Base-by-base conservation (phyloP, 1,140 invertebrate genomes). In the Hyphantria cunea region DNA sequence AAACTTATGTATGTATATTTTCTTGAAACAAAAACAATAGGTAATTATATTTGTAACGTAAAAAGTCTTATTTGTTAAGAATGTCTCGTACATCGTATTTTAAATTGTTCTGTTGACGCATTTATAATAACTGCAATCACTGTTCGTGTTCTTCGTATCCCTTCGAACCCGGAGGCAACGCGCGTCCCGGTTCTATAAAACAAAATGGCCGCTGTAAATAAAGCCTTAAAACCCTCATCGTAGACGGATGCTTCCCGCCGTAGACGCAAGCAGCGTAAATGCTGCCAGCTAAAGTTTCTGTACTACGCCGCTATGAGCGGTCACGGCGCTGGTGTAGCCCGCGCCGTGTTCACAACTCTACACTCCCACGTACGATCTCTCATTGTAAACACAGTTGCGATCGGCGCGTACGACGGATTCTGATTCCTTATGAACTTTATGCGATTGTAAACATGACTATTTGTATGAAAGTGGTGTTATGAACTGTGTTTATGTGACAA, bases 301-400 rank as follows among this genome's bases (percentile, higher is more conserved):
- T 64, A 66, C 54, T 76, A 67, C 66, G 65, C 74, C 80, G 68
- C 72, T 25, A 11, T 33, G 53, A 42, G 47, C 31, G 44, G 7
- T 31, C 15, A 53, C 49, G 72, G 82, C 83, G 83, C 76, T 76
- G 44, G 51, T 47, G 67, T 74, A 70, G 66, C 47, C 47, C 13
- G 50, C 62, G 60, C 61, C 74, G 78, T 69, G 64, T 68, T 63
- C 78, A 73, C 77, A 56, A 68, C 7, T 8, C 66, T 72, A 78
- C 84, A 89, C 86, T 86, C 86, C 84, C 84, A 89, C 84, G 84
- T 87, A 79, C 72, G 74, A 54, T 52, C 71, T 77, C 80, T 72
- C 69, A 76, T 82, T 78, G 87, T 90, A 89, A 86, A 90, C 87
- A 90, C 83, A 61, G 66, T 58, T 55, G 64, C 37, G 72, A 58